Base-by-base conservation (phyloP, 2,888 invertebrate genomes). In the Aspidiotus rigidus region DNA sequence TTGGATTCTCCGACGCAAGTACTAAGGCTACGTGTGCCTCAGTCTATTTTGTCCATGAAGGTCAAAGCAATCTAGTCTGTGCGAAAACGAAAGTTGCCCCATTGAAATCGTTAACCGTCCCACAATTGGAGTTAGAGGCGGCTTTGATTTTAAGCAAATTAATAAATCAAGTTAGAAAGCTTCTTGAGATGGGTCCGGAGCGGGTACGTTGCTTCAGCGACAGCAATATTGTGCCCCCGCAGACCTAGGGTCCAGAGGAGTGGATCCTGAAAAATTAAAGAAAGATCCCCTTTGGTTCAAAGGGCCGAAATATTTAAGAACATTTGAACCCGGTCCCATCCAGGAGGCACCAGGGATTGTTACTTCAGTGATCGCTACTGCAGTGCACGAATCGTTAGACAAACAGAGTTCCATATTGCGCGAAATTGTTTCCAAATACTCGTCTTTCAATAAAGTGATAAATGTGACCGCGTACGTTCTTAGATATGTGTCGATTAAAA, bases 31-130 rank as follows among this genome's bases (percentile, higher is more conserved):
- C 3, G 10, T 13, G n/a, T 49, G 49, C 49, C 10, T 11, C n/a
- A 2, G 49, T 49, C 10, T 49, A 49, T 6, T 49, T 13, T 49
- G 15, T 11, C 1, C 7, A 40, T 16, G n/a, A 41, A 16, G 16
- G 8, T 11, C 16, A 10, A 10, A 59, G 70, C 9, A 15, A 54
- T 16, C 49, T 76, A 28, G 16, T 76, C 9, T 74, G 73, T 40
- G 71, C 76, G 7, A 76, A 76, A 71, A 72, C 74, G 6, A 69
- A 74, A 13, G 74, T 76, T n/a, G 74, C 76, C 6, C 74, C 75
- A 11, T n/a, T 75, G 7, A 75, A 75, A 67, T 70, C 49, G 7
- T 62, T 72, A 9, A 72, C 74, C 3, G 61, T 74, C 8, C 75
- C 75, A 8, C 71, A 74, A 62, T 70, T 75, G 9, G 75, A 76